Evolutionary conservation across 2,888 invertebrate genomes (phyloP), one percentile per base, ranked within the genome.

Genomic region (Drosophila infuscata): DNA sequence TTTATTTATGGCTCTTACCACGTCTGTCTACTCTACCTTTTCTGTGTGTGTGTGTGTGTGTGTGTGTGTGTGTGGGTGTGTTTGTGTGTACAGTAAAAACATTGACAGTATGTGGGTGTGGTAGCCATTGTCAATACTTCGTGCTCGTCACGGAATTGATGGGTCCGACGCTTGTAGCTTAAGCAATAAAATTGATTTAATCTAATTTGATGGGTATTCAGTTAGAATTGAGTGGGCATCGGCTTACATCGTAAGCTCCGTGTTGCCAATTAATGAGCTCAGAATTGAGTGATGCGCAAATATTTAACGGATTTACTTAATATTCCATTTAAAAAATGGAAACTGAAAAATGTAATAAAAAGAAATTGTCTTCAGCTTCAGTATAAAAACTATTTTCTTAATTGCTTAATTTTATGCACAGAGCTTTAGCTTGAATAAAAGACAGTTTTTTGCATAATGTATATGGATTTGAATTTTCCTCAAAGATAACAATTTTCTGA

Each of bases 31-130:
- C 58, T 35, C 25, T 25, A 25, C 46, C n/a, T 7, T 15, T 35
- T n/a, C 11, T 60, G 33, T 64, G 57, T 49, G 36, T 30, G 5
- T 11, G 9, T 17, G 7, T 11, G 11, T 20, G 5, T 15, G 15
- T 53, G 15, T 38, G 17, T 38, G 5, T 25, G 25, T 25, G 25
- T 25, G 1, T 25, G 33, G n/a, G n/a, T n/a, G n/a, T 35, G 9
- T 29, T 8, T 36, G 11, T 61, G 4, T 61, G 41, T 49, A 7
- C 43, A 52, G 48, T 36, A 59, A 57, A 71, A 71, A 63, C 78
- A 80, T 68, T 84, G 88, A 87, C 89, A 79, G 67, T 59, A 38
- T 53, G 73, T 82, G 85, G 88, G 83, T 74, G 89, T 77, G 82
- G 66, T 59, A 46, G 67, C 58, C 68, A 30, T 59, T 51, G 59